These are phyloP conservation scores for Okapia johnstoni DNA, from an alignment of 2,113 vertebrate genomes.

Conservation along the genomic window DNA sequence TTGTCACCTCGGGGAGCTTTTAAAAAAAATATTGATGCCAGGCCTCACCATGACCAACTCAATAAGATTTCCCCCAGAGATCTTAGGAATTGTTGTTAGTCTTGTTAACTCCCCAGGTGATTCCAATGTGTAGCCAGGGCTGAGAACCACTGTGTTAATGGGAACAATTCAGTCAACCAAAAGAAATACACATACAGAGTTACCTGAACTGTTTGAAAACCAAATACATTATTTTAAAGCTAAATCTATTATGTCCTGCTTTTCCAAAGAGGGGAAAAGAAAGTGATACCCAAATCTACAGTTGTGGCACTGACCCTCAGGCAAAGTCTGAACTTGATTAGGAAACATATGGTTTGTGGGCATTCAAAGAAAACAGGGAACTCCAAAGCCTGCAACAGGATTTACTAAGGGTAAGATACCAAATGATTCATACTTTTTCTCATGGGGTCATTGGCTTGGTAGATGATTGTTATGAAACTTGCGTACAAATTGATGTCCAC, in stretches of 20 bases:
- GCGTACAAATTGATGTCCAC: not conserved
- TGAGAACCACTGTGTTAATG: slow-evolving; percentile 3
- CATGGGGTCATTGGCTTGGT: not conserved
- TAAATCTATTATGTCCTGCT: not conserved
- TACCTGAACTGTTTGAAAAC: slow-evolving; percentile 3
- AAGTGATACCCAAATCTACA: slow-evolving; percentile 15
- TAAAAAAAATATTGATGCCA: slow-evolving; percentile 47
- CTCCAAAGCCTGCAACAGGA: not conserved
- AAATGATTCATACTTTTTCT: slow-evolving; percentile 17
- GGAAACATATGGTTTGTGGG: not conserved
- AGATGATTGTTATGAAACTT: not conserved
- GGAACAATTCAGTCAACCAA: slow-evolving; percentile 22
- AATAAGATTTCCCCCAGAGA: slow-evolving; percentile 9
- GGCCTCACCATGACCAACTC: not conserved
- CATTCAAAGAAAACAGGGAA: slow-evolving; percentile 17
- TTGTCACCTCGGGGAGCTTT: slow-evolving; percentile 20
- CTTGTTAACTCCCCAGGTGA: slow-evolving; percentile 23
- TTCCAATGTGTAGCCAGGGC: not conserved
- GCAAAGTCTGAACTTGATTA: slow-evolving; percentile 1
- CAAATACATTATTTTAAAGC: slow-evolving; percentile 28
- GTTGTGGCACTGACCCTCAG: not conserved
- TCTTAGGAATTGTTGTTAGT: not conserved
- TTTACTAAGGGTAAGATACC: not conserved
- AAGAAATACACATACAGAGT: not conserved
- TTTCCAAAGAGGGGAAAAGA: not conserved